Conservation (phyloP, 2,797 vertebrate species). For the Labeo calbasu region DNA sequence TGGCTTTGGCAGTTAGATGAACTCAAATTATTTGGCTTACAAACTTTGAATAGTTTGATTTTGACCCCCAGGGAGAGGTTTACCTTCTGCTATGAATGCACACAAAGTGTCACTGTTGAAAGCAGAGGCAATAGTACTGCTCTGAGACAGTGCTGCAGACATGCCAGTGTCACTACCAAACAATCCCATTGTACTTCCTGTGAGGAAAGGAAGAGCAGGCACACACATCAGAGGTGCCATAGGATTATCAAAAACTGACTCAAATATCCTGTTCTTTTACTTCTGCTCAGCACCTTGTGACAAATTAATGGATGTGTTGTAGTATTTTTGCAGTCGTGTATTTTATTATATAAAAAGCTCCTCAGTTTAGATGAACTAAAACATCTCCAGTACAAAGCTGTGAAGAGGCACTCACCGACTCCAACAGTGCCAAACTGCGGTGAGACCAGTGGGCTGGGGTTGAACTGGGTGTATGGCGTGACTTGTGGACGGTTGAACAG, state of each 20-base stretch:
- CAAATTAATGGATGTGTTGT: not conserved
- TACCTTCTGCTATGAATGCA: slow-evolving; percentile 84
- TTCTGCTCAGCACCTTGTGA: not conserved
- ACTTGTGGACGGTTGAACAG: slow-evolving; percentile 89
- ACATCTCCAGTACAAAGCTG: not conserved
- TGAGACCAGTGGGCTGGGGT: slow-evolving; percentile 80
- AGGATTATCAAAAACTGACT: not conserved
- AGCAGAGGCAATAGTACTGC: slow-evolving; percentile 76
- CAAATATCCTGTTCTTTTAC: not conserved
- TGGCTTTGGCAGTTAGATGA: not conserved
- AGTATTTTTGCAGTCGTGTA: not conserved
- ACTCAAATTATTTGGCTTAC: not conserved
- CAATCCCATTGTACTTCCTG: slow-evolving; percentile 81
- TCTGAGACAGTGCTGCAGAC: slow-evolving; percentile 76
- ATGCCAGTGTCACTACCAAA: slow-evolving; percentile 79
- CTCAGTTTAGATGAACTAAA: not conserved
- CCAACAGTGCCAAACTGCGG: slow-evolving; percentile 88
- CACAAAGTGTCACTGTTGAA: slow-evolving; percentile 80
- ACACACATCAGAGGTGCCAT: not conserved
- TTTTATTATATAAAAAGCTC: not conserved
- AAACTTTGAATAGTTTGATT: not conserved
- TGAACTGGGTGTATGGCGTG: slow-evolving; percentile 90
- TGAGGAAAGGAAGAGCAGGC: slow-evolving; percentile 63
- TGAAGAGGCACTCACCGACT: slow-evolving; percentile 79
- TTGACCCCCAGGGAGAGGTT: slow-evolving; percentile 29